phyloP scores from a whole-genome alignment of 2,113 vertebrate species.

The Ciconia maguari region DNA sequence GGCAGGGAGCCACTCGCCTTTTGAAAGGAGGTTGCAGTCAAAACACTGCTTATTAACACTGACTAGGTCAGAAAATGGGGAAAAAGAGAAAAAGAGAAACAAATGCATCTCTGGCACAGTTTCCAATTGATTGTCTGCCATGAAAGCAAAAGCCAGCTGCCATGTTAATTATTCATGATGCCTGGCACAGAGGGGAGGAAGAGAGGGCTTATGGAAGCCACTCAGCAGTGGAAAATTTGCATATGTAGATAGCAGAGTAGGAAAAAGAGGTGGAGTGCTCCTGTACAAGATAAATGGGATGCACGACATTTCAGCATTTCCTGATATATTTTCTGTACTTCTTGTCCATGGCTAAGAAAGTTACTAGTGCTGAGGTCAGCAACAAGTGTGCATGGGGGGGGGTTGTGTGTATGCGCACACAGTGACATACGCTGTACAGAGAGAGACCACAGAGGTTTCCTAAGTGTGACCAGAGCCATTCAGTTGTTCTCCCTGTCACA shows the following conservation, averaged over 20 bases:
- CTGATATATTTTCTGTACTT: not conserved
- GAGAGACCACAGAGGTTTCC: not conserved
- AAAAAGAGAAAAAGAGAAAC: conserved; percentile 50
- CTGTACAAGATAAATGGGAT: not conserved
- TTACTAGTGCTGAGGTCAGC: not conserved
- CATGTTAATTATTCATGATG: conserved; percentile 72
- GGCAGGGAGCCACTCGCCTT: conserved; percentile 1
- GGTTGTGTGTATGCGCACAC: not conserved
- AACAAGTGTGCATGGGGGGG: not conserved
- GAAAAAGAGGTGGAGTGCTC: conserved; percentile 34
- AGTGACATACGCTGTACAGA: fast-evolving
- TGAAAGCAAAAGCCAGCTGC: conserved; percentile 74
- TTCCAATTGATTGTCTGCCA: conserved; percentile 68
- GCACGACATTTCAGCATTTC: not conserved
- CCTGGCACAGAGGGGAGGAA: conserved; percentile 57
- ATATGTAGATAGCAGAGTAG: conserved; percentile 50
- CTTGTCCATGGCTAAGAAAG: not conserved
- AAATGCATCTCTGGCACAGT: conserved; percentile 56
- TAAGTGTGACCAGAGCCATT: not conserved
- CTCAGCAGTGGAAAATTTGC: conserved; percentile 55
- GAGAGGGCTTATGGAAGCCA: conserved; percentile 46
- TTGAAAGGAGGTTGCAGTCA: not conserved
- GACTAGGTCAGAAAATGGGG: conserved; percentile 50
- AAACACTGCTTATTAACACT: conserved; percentile 30
- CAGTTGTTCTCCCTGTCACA: not conserved